Conservation (phyloP, 2,113 vertebrate species). For the Otocyon megalotis region DNA sequence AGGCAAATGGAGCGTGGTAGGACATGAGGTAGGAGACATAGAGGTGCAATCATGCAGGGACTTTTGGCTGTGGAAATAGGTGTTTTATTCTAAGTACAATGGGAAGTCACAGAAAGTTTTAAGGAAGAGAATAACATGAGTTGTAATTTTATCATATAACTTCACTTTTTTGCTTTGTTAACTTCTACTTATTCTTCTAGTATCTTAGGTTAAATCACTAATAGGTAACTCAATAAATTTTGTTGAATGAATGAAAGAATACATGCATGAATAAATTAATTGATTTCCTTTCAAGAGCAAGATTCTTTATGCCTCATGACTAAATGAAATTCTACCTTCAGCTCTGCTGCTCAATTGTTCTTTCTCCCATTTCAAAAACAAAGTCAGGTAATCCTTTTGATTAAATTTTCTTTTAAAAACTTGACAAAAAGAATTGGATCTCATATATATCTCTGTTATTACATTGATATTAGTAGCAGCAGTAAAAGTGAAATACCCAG, state of each 20-base stretch:
- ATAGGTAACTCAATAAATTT: background rate
- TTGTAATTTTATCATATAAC: slow-evolving; percentile 24
- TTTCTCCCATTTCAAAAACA: slow-evolving; percentile 16
- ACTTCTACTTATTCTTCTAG: slow-evolving; percentile 7
- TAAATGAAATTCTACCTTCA: slow-evolving; percentile 48
- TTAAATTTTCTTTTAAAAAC: slow-evolving; percentile 35
- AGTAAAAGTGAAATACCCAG: slow-evolving; percentile 27
- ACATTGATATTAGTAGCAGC: background rate
- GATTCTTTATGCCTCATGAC: background rate
- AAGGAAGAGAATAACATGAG: background rate
- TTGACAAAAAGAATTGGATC: background rate
- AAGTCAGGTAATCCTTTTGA: slow-evolving; percentile 28
- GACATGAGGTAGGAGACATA: background rate
- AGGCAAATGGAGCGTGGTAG: background rate
- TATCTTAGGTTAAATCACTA: background rate
- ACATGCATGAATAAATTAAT: background rate
- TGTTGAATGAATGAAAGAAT: background rate
- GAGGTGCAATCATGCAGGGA: background rate
- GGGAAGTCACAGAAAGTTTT: background rate
- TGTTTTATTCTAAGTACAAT: background rate
- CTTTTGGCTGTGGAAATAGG: background rate
- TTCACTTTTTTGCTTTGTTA: slow-evolving; percentile 14
- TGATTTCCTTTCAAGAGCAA: background rate
- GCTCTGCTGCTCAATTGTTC: background rate
- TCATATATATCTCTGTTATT: background rate